These are phyloP conservation scores for Chelonia mydas DNA, from an alignment of 2,797 vertebrate genomes.

Conservation along the genomic window DNA sequence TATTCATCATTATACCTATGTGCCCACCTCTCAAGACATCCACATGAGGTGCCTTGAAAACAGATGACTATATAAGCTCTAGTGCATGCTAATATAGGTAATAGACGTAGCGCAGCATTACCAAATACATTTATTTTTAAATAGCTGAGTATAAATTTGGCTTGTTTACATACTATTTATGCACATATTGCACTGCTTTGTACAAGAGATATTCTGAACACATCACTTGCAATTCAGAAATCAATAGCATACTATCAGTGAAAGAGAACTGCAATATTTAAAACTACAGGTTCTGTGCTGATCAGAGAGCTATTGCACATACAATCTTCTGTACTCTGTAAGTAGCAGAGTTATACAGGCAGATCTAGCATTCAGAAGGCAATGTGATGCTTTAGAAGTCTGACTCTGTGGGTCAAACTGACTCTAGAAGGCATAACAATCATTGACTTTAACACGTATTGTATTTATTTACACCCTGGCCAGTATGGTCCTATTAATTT, in stretches of 20 bases:
- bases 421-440: background rate
- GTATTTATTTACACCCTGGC: background rate
- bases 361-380: background rate
- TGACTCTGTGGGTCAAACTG: fast-evolving
- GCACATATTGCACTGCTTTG: background rate
- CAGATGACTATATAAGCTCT: constrained; percentile 1
- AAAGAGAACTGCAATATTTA: background rate
- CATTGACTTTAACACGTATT: background rate
- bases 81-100: background rate
- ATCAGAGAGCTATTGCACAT: background rate
- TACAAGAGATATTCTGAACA: background rate
- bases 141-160: background rate
- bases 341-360: background rate
- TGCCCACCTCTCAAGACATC: constrained; percentile 20
- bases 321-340: background rate
- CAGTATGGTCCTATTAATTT: background rate
- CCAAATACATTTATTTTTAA: background rate
- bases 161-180: background rate
- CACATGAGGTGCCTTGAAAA: constrained; percentile 43
- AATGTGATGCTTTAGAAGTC: background rate
- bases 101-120: background rate
- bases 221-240: background rate
- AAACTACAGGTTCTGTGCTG: background rate
- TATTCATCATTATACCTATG: background rate
- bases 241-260: background rate